Conservation (phyloP, 1,140 invertebrate species). For the Lithobius niger region DNA sequence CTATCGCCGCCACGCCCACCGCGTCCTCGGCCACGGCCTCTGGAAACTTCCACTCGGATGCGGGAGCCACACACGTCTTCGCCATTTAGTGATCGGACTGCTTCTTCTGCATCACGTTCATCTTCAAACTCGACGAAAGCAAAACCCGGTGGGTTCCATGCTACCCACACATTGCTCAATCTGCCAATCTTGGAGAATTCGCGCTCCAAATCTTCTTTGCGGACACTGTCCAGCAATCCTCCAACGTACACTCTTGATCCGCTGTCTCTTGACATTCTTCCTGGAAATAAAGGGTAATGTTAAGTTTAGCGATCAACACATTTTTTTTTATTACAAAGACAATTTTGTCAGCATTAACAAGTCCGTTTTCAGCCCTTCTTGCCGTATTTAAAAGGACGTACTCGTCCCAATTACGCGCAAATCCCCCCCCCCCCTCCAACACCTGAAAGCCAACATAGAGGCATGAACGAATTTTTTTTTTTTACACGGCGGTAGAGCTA, state of each 20-base stretch:
- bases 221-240: conserved; percentile 62
- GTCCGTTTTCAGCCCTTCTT: too few relatives aligned
- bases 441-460: too few relatives aligned
- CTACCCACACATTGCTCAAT: conserved; percentile 45
- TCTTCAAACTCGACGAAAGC: conserved; percentile 48
- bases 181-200: conserved; percentile 49
- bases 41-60: conserved; percentile 17
- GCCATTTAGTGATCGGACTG: conserved; percentile 39
- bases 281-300: too few relatives aligned
- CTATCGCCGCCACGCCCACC: conserved; percentile 8
- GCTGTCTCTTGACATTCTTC: neutral
- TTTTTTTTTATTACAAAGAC: too few relatives aligned
- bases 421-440: too few relatives aligned
- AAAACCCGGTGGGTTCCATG: conserved; percentile 43
- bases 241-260: conserved; percentile 66
- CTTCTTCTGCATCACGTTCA: conserved; percentile 42
- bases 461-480: too few relatives aligned
- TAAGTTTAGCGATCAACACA: too few relatives aligned
- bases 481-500: too few relatives aligned
- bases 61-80: conserved; percentile 11
- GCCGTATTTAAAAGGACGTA: too few relatives aligned
- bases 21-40: conserved; percentile 14
- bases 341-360: too few relatives aligned
- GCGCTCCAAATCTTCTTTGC: conserved; percentile 73
- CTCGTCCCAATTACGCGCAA: too few relatives aligned